phyloP scores from a whole-genome alignment of 2,888 invertebrate species.

The Aricia artaxerxes region DNA sequence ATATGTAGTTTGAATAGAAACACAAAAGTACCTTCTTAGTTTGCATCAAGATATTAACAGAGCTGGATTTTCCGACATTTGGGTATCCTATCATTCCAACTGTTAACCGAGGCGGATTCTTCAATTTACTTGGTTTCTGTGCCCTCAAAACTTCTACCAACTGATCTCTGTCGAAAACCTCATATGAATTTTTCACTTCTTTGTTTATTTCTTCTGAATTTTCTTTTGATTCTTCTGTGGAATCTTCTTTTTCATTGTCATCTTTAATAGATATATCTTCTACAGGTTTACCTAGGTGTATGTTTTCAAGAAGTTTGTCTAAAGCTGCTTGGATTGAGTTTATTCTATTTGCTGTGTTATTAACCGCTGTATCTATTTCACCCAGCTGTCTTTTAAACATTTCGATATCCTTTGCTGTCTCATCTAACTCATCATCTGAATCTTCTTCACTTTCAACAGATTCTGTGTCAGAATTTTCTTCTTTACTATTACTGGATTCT shows the following conservation, averaged over 20 bases:
- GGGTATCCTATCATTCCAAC: slow-evolving; percentile 98
- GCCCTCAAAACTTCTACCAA: slow-evolving; percentile 86
- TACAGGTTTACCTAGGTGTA: slow-evolving; percentile 61
- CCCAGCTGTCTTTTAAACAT: slow-evolving; percentile 74
- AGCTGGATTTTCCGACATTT: slow-evolving; percentile 99
- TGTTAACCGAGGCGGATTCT: slow-evolving; percentile 83
- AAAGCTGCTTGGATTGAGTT: slow-evolving; percentile 77
- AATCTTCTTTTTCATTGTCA: slow-evolving; percentile 25
- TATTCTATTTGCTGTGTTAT: slow-evolving; percentile 78
- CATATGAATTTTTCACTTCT: slow-evolving; percentile 73
- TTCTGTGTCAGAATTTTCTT: slow-evolving; percentile 55
- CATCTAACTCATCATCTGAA: slow-evolving; percentile 50
- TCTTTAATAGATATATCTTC: slow-evolving; percentile 45
- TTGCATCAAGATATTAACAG: slow-evolving; percentile 95
- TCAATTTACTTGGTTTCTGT: slow-evolving; percentile 65
- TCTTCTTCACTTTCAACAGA: slow-evolving; percentile 53
- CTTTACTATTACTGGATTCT: slow-evolving; percentile 48
- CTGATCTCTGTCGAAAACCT: slow-evolving; percentile 84
- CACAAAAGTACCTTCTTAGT: slow-evolving; percentile 84
- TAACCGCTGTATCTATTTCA: slow-evolving; percentile 76
- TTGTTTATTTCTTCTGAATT: slow-evolving; percentile 35
- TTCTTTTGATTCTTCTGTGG: slow-evolving; percentile 35
- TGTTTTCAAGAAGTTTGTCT: slow-evolving; percentile 63
- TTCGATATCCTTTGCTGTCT: slow-evolving; percentile 66
- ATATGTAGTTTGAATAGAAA: too few species aligned